These are phyloP conservation scores for Heteronetta atricapilla DNA, from an alignment of 2,113 vertebrate species.

Conservation along the genomic window DNA sequence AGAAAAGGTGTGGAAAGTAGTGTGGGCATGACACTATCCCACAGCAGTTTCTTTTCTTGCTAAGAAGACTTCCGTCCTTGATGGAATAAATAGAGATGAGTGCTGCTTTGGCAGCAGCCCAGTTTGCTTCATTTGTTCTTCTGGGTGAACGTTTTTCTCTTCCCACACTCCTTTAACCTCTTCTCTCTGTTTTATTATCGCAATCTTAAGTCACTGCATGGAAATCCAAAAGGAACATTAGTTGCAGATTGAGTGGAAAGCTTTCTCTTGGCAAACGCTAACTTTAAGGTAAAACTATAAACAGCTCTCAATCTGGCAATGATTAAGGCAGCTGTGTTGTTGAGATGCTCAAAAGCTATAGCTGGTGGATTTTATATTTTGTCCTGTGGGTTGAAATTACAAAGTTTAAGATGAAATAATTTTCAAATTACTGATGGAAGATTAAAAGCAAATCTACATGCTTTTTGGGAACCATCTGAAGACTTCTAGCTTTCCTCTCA, in stretches of 20 bases:
- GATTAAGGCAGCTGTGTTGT: slow-evolving; percentile 32
- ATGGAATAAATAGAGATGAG: slow-evolving; percentile 63
- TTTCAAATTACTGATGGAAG: background rate
- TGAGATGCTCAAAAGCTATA: slow-evolving; percentile 5
- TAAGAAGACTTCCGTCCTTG: slow-evolving; percentile 52
- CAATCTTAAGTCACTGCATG: background rate
- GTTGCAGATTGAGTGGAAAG: slow-evolving; percentile 29
- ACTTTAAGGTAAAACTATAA: slow-evolving; percentile 6
- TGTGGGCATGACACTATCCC: slow-evolving; percentile 38
- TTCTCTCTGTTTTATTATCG: slow-evolving; percentile 18
- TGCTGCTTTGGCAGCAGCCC: slow-evolving; percentile 60
- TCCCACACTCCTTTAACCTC: slow-evolving; percentile 71
- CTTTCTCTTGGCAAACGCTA: slow-evolving; percentile 24
- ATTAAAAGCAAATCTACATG: background rate
- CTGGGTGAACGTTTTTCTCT: slow-evolving; percentile 49
- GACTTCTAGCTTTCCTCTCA: background rate
- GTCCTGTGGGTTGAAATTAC: background rate
- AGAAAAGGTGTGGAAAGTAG: slow-evolving; percentile 27
- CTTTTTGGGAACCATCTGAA: slow-evolving; percentile 4
- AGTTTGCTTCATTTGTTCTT: slow-evolving; percentile 61
- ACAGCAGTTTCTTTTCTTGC: slow-evolving; percentile 57
- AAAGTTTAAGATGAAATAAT: background rate
- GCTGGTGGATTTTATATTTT: background rate
- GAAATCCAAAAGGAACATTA: slow-evolving; percentile 24
- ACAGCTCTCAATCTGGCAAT: background rate